These are phyloP conservation scores for Dasyurus viverrinus DNA, from an alignment of 2,113 vertebrate species.

Conservation along the genomic window DNA sequence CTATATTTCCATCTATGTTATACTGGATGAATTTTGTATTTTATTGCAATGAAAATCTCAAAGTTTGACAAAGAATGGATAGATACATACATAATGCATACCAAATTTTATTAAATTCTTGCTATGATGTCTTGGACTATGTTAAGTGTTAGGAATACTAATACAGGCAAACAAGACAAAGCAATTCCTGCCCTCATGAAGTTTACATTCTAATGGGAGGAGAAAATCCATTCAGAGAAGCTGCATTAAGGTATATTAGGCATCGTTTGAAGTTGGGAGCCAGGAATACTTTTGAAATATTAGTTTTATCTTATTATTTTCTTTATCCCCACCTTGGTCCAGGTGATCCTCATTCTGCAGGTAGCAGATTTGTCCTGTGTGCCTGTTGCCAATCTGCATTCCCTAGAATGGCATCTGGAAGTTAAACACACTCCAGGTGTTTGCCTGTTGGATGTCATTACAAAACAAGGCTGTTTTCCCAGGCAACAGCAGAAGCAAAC, in stretches of 20 bases:
- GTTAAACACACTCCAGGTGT: not conserved
- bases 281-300: not conserved
- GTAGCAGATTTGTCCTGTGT: not conserved
- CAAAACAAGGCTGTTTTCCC: conserved; percentile 38
- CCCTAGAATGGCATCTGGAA: not conserved
- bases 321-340: not conserved
- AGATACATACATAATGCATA: not conserved
- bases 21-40: not conserved
- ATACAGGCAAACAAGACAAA: not conserved
- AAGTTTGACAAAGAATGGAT: not conserved
- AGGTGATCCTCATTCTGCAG: not conserved
- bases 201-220: not conserved
- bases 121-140: not conserved
- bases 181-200: not conserved
- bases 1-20: not conserved
- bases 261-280: not conserved
- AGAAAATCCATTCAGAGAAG: not conserved
- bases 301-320: not conserved
- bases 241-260: not conserved
- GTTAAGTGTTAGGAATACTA: not conserved
- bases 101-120: not conserved
- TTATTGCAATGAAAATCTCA: not conserved
- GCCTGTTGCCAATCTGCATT: not conserved
- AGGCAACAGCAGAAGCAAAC: not conserved
- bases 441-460: not conserved